Evolutionary conservation across 2,113 vertebrate genomes (phyloP).

Genomic region (Ariopsis seemanni): DNA sequence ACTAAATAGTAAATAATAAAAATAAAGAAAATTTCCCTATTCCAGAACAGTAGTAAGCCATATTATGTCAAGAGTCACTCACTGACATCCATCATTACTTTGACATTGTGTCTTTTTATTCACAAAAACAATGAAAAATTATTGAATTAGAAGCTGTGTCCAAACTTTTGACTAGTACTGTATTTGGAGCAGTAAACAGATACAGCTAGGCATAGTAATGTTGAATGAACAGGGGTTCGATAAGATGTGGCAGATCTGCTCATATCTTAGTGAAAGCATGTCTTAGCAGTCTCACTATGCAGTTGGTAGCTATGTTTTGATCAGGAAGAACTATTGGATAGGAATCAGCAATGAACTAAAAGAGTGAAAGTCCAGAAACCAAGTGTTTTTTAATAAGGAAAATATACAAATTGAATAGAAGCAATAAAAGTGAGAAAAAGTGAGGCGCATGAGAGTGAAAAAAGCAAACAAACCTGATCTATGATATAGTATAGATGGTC

Average conservation of each 20-base stretch:
- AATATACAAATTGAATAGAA: background rate
- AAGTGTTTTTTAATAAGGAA: background rate
- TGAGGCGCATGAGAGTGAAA: background rate
- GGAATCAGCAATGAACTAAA: background rate
- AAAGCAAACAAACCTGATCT: constrained; percentile 80
- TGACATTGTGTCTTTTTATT: no score
- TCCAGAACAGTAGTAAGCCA: no score
- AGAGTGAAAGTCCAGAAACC: background rate
- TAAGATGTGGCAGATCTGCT: background rate
- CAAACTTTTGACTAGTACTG: no score
- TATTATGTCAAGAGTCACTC: no score
- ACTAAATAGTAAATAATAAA: no score
- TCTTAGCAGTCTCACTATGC: background rate
- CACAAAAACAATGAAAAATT: no score
- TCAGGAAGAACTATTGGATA: background rate
- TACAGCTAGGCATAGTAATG: background rate
- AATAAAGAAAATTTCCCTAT: no score
- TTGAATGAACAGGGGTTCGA: background rate
- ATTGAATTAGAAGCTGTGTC: no score
- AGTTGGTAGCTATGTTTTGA: background rate
- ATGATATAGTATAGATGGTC: constrained; percentile 84
- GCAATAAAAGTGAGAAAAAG: background rate
- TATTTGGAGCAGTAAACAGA: background rate
- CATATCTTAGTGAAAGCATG: background rate
- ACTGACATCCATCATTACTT: no score